Evolutionary conservation across 2,797 vertebrate species (phyloP).

Genomic region (Labroides dimidiatus): DNA sequence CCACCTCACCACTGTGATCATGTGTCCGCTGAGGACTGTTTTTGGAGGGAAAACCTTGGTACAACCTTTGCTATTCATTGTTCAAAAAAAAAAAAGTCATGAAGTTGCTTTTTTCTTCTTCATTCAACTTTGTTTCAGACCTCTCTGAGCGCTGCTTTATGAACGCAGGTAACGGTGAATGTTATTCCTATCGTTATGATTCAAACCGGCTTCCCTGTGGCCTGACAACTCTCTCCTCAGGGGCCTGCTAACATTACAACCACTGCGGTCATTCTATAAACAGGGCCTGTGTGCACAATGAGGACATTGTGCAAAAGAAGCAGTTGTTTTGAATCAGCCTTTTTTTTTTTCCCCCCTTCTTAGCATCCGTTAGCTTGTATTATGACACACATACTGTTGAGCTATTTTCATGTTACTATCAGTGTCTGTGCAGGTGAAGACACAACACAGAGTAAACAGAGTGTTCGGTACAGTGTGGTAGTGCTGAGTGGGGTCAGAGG

Average conservation of each 20-base stretch:
- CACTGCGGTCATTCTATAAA: conserved; percentile 70
- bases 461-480: conserved; percentile 38
- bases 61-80: conserved; percentile 63
- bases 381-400: conserved; percentile 46
- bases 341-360: conserved; percentile 16
- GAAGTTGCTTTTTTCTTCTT: conserved; percentile 23
- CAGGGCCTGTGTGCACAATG: conserved; percentile 76
- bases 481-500: conserved; percentile 60
- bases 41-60: conserved; percentile 64
- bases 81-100: too few relatives aligned
- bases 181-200: conserved; percentile 79
- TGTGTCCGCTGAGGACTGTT: conserved; percentile 73
- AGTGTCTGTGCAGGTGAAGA: conserved; percentile 50
- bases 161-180: conserved; percentile 66
- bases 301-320: conserved; percentile 73
- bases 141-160: conserved; percentile 35
- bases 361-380: conserved; percentile 29
- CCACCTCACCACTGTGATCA: conserved; percentile 51
- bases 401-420: conserved; percentile 51
- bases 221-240: conserved; percentile 69
- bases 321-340: conserved; percentile 53
- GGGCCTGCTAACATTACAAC: conserved; percentile 75
- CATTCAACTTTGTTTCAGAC: conserved; percentile 4
- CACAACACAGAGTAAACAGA: conserved; percentile 59
- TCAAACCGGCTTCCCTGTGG: conserved; percentile 70